Conservation (phyloP, 2,113 vertebrate genomes). For the human region DNA sequence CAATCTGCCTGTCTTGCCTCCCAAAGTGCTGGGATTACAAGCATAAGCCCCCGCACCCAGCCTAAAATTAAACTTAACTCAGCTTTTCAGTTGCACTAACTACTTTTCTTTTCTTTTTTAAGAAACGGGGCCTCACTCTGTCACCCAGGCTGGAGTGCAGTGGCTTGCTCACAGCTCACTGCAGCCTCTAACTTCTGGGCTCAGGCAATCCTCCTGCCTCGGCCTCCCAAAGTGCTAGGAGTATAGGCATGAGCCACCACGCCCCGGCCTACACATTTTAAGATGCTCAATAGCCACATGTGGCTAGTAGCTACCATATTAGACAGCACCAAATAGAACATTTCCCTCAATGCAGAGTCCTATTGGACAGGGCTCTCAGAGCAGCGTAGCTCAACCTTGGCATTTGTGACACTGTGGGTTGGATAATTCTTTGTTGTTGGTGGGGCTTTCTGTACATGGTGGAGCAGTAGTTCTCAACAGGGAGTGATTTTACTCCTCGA, state of each 20-base stretch:
- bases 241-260: not conserved
- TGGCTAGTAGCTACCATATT: not conserved
- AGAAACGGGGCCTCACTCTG: not conserved
- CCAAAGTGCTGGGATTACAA: no score
- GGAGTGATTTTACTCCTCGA: not conserved
- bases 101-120: not conserved
- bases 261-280: not conserved
- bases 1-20: no score
- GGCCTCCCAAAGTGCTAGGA: not conserved
- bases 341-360: no score
- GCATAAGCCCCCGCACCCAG: not conserved
- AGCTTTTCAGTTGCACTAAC: no score
- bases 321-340: not conserved
- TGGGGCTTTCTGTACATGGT: not conserved
- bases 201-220: not conserved
- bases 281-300: not conserved
- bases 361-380: fast-evolving
- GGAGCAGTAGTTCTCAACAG: not conserved
- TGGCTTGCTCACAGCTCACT: not conserved
- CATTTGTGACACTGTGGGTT: fast-evolving
- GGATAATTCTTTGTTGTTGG: not conserved
- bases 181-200: not conserved
- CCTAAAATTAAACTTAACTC: not conserved
- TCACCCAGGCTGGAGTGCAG: not conserved
- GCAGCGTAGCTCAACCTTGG: not conserved